Evolutionary conservation across 2,113 vertebrate species (phyloP).

Genomic region (Microcebus ravelobensis): DNA sequence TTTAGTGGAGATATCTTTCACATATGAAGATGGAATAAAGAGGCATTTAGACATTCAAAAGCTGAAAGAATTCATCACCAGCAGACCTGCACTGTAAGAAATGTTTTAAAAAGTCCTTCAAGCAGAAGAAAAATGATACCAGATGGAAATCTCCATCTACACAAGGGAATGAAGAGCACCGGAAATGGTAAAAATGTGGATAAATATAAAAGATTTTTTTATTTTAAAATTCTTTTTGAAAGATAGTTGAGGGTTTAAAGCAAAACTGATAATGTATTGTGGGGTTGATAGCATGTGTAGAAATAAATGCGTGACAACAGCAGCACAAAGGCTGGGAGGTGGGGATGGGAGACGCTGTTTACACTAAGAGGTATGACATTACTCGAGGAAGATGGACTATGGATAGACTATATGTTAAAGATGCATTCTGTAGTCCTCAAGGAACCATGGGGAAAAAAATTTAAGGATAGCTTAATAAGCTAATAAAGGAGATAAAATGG

Average conservation of each 20-base stretch:
- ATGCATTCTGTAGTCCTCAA: not conserved
- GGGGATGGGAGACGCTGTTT: not conserved
- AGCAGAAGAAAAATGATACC: slow-evolving; percentile 41
- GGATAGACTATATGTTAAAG: not conserved
- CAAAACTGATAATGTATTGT: not conserved
- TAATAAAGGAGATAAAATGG: not conserved
- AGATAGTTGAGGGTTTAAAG: not conserved
- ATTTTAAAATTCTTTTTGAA: slow-evolving; percentile 27
- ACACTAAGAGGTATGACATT: not conserved
- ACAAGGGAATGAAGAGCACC: not conserved
- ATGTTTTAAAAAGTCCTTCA: slow-evolving; percentile 18
- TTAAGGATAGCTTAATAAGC: not conserved
- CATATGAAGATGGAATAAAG: not conserved
- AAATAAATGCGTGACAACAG: not conserved
- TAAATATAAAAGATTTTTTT: not conserved
- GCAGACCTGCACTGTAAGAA: not conserved
- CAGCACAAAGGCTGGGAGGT: not conserved
- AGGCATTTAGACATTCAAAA: not conserved
- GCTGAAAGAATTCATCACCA: not conserved
- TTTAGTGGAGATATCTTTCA: not conserved
- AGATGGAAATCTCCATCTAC: slow-evolving; percentile 15
- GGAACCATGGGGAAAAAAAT: not conserved
- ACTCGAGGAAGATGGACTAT: not conserved
- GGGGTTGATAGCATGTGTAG: not conserved
- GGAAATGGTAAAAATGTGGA: not conserved